Evolutionary conservation across 2,888 invertebrate genomes (phyloP).

Genomic region (Oscheius sp.): DNA sequence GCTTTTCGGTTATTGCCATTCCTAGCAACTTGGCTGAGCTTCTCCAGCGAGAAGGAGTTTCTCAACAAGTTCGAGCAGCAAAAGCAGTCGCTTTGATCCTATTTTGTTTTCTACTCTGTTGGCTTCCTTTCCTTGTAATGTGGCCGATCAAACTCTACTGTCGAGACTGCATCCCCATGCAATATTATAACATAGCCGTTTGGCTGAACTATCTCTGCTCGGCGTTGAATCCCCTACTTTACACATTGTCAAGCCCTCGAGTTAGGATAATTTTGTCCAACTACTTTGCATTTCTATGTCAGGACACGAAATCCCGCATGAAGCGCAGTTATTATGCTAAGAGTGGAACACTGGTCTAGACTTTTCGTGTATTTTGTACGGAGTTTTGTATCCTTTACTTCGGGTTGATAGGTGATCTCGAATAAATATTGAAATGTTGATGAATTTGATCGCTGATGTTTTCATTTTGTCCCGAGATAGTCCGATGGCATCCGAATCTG

Average conservation of each 20-base stretch:
- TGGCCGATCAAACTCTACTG: conserved; percentile 61
- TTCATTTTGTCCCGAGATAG: no score
- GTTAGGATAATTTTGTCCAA: conserved; percentile 27
- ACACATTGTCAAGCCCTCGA: conserved; percentile 59
- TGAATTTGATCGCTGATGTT: no score
- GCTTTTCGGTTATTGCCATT: conserved; percentile 46
- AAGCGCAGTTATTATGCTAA: conserved; percentile 14
- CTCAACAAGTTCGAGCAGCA: conserved; percentile 58
- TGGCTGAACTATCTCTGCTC: conserved; percentile 66
- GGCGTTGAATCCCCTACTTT: conserved; percentile 63
- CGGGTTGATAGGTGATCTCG: no score
- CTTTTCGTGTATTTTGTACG: no score
- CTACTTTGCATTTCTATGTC: conserved; percentile 15
- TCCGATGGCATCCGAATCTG: no score
- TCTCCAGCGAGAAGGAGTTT: conserved; percentile 43
- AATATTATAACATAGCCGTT: conserved; percentile 48
- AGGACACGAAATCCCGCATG: conserved; percentile 20
- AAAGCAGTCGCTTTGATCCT: conserved; percentile 61
- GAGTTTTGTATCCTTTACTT: no score
- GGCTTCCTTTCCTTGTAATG: conserved; percentile 62
- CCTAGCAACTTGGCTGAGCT: conserved; percentile 43
- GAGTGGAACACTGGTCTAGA: conserved; percentile 25
- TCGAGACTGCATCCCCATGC: conserved; percentile 45
- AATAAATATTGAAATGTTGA: no score
- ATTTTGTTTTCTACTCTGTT: conserved; percentile 61